Evolutionary conservation across 2,888 invertebrate species (phyloP), one percentile per base, ranked within the genome.

Genomic region (Diaphora mendica): DNA sequence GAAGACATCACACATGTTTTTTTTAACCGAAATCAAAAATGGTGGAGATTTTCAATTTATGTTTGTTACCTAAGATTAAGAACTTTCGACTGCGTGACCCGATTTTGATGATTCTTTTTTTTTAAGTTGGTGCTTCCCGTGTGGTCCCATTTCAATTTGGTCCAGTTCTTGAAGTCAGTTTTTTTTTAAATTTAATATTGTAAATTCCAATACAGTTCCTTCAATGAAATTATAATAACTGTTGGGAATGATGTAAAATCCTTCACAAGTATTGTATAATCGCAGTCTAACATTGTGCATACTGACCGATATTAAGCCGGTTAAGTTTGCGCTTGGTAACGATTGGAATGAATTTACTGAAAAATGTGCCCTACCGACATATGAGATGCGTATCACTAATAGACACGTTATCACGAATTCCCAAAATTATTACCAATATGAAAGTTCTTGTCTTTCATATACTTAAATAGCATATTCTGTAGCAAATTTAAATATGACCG

Each of bases 391-490:
- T 70, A 73, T n/a, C n/a, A n/a, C n/a, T n/a, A n/a, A n/a, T n/a
- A n/a, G n/a, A n/a, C n/a, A n/a, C n/a, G n/a, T n/a, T 70, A 73
- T 75, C 71, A 77, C 70, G 35, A 23, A 77, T 76, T 77, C 80
- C 77, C 79, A 78, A 80, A 84, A 82, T 74, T 79, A 75, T 76
- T 71, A 79, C 64, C 62, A 75, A 71, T 77, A 85, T 70, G 86
- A 87, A 88, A 88, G 87, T 87, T 11, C 79, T 71, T 80, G 83
- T 78, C 89, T 87, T 89, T 86, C 86, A 76, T 71, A 71, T 15
- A 74, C 71, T 44, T 42, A 82, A 79, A 77, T 80, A 66, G n/a
- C 62, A 79, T 79, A 70, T 79, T 83, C 75, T 80, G 79, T 77
- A 76, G 77, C 76, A 84, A 85, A 82, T 65, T 0, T 33, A 67